These are phyloP conservation scores for Papilio protenor DNA, from an alignment of 2,888 invertebrate species.

Conservation along the genomic window DNA sequence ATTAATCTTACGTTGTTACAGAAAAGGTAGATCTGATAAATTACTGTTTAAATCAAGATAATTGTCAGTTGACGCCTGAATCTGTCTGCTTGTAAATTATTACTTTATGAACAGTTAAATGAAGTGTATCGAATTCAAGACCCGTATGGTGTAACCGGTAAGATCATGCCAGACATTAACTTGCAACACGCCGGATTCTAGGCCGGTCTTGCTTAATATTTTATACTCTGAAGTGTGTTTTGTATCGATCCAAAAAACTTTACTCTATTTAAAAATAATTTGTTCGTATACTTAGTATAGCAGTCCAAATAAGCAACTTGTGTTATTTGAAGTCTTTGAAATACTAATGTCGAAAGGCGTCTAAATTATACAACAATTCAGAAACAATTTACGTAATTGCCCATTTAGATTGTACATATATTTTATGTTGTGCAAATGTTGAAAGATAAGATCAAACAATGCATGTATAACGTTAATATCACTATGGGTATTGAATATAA, in stretches of 20 bases:
- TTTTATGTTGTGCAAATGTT: constrained; percentile 30
- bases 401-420: constrained; percentile 45
- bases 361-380: constrained; percentile 12
- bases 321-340: constrained; percentile 8
- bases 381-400: constrained; percentile 47
- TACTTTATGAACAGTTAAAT: constrained; percentile 14
- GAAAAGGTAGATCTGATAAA: too few species aligned
- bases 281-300: neutral
- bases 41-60: too few species aligned
- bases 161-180: constrained; percentile 30
- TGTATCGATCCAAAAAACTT: constrained; percentile 15
- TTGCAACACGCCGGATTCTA: constrained; percentile 35
- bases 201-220: constrained; percentile 33
- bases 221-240: constrained; percentile 2
- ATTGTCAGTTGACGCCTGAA: neutral
- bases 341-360: neutral
- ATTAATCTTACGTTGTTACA: neutral
- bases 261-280: neutral
- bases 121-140: constrained; percentile 44
- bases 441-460: constrained; percentile 50
- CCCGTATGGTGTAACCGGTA: constrained; percentile 32
- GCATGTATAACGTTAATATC: constrained; percentile 46
- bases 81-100: neutral
- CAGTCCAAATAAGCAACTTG: neutral
- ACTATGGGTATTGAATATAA: constrained; percentile 64